Evolutionary conservation across 2,888 invertebrate genomes (phyloP).

Genomic region (Piscicola geometra): DNA sequence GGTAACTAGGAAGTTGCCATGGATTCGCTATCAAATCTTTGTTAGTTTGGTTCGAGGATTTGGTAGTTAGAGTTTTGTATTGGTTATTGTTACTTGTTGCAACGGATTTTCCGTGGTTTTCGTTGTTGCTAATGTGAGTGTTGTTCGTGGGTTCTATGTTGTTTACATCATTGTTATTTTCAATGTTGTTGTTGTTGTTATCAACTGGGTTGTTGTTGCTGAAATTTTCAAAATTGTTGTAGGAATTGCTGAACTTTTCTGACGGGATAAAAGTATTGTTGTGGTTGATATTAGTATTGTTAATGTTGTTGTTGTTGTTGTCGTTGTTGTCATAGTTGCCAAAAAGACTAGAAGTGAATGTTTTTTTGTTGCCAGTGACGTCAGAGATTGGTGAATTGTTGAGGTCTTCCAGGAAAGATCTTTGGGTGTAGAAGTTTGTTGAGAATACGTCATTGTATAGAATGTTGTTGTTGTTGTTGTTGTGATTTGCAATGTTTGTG

Average conservation of each 20-base stretch:
- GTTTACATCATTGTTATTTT: background rate
- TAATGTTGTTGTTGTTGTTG: background rate
- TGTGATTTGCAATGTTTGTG: background rate
- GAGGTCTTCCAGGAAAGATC: slow-evolving; percentile 29
- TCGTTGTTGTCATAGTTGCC: background rate
- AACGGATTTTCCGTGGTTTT: too few relatives aligned
- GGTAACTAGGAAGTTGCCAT: slow-evolving; percentile 5
- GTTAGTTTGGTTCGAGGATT: background rate
- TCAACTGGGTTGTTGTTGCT: background rate
- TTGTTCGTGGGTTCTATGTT: too few relatives aligned
- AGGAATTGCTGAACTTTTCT: background rate
- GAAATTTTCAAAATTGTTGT: background rate
- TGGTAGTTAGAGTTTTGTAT: too few relatives aligned
- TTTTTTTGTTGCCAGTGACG: background rate
- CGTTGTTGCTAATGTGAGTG: too few relatives aligned
- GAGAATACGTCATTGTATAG: background rate
- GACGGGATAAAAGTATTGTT: background rate
- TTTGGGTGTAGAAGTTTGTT: background rate
- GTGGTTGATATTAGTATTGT: background rate
- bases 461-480: slow-evolving; percentile 7
- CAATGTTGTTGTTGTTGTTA: slow-evolving; percentile 4
- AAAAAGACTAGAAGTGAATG: background rate
- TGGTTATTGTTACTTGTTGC: too few relatives aligned
- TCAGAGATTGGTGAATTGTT: slow-evolving; percentile 23
- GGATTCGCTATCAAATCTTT: background rate